Base-by-base conservation (phyloP, 1,140 invertebrate genomes). In the Cydia strobilella region DNA sequence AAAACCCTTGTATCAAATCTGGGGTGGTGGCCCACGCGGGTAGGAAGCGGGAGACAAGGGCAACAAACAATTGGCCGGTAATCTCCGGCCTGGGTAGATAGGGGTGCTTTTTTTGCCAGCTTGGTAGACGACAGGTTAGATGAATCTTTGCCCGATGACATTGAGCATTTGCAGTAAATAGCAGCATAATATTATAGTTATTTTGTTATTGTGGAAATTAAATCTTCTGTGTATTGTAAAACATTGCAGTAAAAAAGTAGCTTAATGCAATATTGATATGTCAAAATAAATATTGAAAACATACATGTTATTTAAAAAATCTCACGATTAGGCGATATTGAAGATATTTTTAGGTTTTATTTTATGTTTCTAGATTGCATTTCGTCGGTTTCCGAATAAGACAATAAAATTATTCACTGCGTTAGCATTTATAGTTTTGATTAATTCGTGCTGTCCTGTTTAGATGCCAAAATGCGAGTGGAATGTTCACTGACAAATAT, bases 381-480 rank as follows among this genome's bases (percentile, higher is more conserved):
- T 69, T 69, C 31, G 27, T 69, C 65, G 65, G 18, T 35, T n/a
- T n/a, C 25, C 31, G 65, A 18, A 35, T 69, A 69, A 69, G 65
- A 69, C 65, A 69, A 69, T 69, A 69, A 35, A 20, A 69, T 20
- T 6, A 35, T 39, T 69, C 31, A 69, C 65, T 69, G 65, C 65
- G 31, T 39, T 69, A 69, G 65, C 65, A 69, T 69, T 73, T 76
- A 74, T 74, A 25, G 62, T 75, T 71, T 72, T 54, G 65, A 25
- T 72, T 23, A 3, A 45, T 66, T 77, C 74, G 77, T 78, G 59
- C 77, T 59, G 73, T 74, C 79, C 59, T 72, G 59, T 48, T 42
- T 69, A 35, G 20, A 75, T 73, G 83, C 79, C 83, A 84, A 82
- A 82, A 76, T 72, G 72, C 73, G 76, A 79, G 80, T 80, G 81